phyloP scores from a whole-genome alignment of 2,888 invertebrate genomes.

The Drosophila bunnanda region DNA sequence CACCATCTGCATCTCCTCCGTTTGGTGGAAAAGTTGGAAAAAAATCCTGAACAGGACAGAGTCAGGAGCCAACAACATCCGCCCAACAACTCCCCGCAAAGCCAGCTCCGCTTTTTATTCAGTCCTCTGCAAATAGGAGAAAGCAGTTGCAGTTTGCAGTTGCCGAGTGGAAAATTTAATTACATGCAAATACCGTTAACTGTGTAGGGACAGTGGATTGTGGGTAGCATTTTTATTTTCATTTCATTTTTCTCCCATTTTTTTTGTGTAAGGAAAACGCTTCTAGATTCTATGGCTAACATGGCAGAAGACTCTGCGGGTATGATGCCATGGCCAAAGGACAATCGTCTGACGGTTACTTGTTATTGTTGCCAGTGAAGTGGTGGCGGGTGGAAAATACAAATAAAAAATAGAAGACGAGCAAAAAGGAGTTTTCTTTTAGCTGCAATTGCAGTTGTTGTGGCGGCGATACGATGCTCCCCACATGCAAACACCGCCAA shows the following conservation, averaged over 20 bases:
- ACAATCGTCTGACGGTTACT: conserved; percentile 39
- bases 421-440: conserved; percentile 38
- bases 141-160: conserved; percentile 65
- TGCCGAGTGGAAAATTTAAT: conserved; percentile 80
- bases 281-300: conserved; percentile 18
- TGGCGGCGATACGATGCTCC: conserved; percentile 23
- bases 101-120: conserved; percentile 29
- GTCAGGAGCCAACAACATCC: conserved; percentile 14
- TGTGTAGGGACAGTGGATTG: conserved; percentile 33
- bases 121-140: conserved; percentile 61
- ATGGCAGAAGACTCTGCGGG: conserved; percentile 37
- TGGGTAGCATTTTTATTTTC: conserved; percentile 3
- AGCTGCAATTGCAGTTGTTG: conserved; percentile 41
- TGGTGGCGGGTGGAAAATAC: conserved; percentile 1
- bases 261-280: neutral
- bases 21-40: conserved; percentile 12
- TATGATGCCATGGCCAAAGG: conserved; percentile 42
- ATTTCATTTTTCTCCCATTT: too few species aligned
- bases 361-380: conserved; percentile 39
- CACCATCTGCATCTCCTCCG: conserved; percentile 41
- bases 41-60: conserved; percentile 6
- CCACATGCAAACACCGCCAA: conserved; percentile 24
- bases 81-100: conserved; percentile 4
- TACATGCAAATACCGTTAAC: conserved; percentile 82
- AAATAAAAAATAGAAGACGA: conserved; percentile 1